Evolutionary conservation across 2,113 vertebrate species (phyloP), one percentile per base, ranked within the genome.

Genomic region (Limnothrissa miodon): DNA sequence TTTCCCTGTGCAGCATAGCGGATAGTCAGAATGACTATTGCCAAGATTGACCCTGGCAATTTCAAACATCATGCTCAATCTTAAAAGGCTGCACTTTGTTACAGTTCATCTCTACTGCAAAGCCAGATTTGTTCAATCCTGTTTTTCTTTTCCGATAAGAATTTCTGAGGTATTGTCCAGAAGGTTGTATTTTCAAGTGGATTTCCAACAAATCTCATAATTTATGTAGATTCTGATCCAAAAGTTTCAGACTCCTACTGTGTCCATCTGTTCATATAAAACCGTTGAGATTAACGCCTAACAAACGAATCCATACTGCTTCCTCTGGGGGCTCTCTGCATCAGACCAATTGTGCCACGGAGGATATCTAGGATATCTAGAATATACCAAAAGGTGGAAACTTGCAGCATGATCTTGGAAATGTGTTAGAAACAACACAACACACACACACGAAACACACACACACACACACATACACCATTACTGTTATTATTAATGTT

Each of bases 1-100:
- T 46, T n/a, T 39, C 11, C 48, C 51, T 13, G 39, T 5, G 36
- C 10, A 29, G 45, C 13, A 45, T 29, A 8, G 78, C 11, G 45
- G 44, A 85, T 39, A 29, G 62, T 59, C n/a, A 29, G 81, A 81
- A 83, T 86, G 82, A 82, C 80, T n/a, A n/a, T n/a, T n/a, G n/a
- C 44, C 59, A 19, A 53, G 42, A 74, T 19, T 80, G 45, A 84
- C 59, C 36, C 36, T 79, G 74, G 80, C 56, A 83, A 81, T 48
- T 33, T 84, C 39, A 56, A 39, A 59, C 33, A 23, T 7, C 45
- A 23, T 19, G 19, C 21, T 56, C 48, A 21, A 1, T 21, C 62
- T 23, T 56, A 56, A 81, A 48, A 81, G 46, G 25, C 23, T 19
- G 80, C 48, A 48, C 29, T 1, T 46, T 46, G 6, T 36, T 81